phyloP scores from a whole-genome alignment of 1,140 invertebrate species.

The Bicyclus anynana region DNA sequence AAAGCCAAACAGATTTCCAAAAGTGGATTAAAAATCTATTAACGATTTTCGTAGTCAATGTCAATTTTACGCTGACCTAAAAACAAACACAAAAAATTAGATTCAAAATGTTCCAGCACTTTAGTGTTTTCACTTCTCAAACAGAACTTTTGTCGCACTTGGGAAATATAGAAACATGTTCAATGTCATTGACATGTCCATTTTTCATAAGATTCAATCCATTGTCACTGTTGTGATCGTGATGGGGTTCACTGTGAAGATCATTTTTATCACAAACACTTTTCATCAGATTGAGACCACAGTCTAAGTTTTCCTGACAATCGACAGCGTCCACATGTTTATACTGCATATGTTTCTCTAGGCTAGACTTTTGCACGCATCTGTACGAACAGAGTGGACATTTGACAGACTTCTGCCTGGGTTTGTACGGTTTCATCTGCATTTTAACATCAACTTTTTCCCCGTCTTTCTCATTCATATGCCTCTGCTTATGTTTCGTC shows the following conservation, averaged over 20 bases:
- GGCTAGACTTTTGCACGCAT: conserved; percentile 67
- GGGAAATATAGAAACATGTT: not conserved
- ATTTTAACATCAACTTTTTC: conserved; percentile 54
- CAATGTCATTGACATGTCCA: conserved; percentile 6
- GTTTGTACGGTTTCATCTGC: conserved; percentile 61
- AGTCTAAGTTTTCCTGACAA: conserved; percentile 10
- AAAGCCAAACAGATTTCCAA: no score
- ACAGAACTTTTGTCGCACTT: not conserved
- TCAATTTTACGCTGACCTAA: no score
- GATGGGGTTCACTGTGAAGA: conserved; percentile 31
- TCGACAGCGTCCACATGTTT: conserved; percentile 47
- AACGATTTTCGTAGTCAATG: no score
- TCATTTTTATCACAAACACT: conserved; percentile 10
- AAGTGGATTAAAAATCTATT: no score
- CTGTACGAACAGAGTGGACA: conserved; percentile 64
- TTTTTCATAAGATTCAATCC: conserved; percentile 57
- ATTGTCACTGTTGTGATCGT: not conserved
- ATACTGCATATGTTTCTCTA: conserved; percentile 67
- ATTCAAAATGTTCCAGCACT: not conserved
- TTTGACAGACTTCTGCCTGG: conserved; percentile 61
- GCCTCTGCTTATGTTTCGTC: conserved; percentile 71
- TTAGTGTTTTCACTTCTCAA: not conserved
- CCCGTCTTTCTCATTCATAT: conserved; percentile 66
- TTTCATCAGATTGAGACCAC: conserved; percentile 31
- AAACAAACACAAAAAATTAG: not conserved